Percentiles rank a stretch among this genome's conserved stretches.
Conservation (phyloP, 2,888 invertebrate genomes). For the Sisyra nigra region DNA sequence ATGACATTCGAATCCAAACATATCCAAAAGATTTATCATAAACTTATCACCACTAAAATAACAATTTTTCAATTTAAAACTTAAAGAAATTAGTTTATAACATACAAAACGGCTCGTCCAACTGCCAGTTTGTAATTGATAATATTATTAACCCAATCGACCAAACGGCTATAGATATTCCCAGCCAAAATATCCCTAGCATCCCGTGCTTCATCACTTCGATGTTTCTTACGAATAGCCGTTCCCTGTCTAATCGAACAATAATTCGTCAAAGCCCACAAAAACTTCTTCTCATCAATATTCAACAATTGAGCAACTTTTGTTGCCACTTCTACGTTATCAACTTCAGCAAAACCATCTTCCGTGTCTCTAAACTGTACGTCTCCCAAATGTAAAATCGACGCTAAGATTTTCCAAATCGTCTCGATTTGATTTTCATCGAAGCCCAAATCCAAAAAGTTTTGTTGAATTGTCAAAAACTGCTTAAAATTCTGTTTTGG, state of each 20-base stretch:
- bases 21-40: constrained; percentile 67
- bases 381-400: constrained; percentile 65
- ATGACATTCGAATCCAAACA: constrained; percentile 88
- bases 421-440: constrained; percentile 51
- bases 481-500: constrained; percentile 43
- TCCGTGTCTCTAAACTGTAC: constrained; percentile 55
- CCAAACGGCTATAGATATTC: constrained; percentile 65
- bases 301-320: constrained; percentile 59
- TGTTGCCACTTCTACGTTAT: constrained; percentile 51
- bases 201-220: constrained; percentile 64
- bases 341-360: constrained; percentile 49
- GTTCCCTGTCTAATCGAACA: constrained; percentile 62
- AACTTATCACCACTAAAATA: constrained; percentile 65
- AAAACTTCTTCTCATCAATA: constrained; percentile 65
- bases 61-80: background rate
- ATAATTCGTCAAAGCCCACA: constrained; percentile 75
- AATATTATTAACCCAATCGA: constrained; percentile 77
- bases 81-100: background rate
- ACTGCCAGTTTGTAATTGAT: constrained; percentile 73
- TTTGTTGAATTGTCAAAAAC: constrained; percentile 45
- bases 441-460: constrained; percentile 52
- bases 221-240: constrained; percentile 49
- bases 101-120: constrained; percentile 77
- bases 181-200: constrained; percentile 75
- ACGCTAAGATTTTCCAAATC: constrained; percentile 52